Percentiles rank a stretch among this genome's conserved stretches.
Evolutionary conservation across 2,888 invertebrate genomes (phyloP).

Genomic region (Smittia sp.): DNA sequence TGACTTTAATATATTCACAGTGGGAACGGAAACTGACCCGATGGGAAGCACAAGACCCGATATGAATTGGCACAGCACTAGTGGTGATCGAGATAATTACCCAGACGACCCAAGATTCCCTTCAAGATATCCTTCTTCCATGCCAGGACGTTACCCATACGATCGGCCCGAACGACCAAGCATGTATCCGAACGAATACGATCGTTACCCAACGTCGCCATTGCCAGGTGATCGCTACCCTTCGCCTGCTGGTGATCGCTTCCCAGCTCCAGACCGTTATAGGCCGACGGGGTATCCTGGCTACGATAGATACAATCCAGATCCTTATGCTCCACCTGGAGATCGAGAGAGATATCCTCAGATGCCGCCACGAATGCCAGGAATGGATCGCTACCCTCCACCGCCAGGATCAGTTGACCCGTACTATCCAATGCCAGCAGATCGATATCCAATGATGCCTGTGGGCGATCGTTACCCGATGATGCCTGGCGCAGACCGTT

Average conservation of each 20-base stretch:
- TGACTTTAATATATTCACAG: background rate
- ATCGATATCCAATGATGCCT: constrained; percentile 46
- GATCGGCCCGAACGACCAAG: constrained; percentile 54
- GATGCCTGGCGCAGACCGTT: constrained; percentile 49
- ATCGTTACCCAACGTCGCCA: constrained; percentile 50
- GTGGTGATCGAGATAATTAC: constrained; percentile 52
- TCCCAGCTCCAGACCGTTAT: constrained; percentile 50
- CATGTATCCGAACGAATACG: constrained; percentile 46
- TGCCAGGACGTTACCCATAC: constrained; percentile 42
- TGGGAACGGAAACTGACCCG: constrained; percentile 33
- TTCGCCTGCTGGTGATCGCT: constrained; percentile 48
- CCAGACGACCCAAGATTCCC: constrained; percentile 45
- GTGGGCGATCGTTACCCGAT: constrained; percentile 44
- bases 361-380: constrained; percentile 44
- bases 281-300: constrained; percentile 45
- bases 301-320: constrained; percentile 54
- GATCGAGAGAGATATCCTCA: constrained; percentile 48
- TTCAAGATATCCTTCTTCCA: constrained; percentile 44
- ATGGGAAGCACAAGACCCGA: constrained; percentile 37
- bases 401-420: constrained; percentile 44
- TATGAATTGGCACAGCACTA: constrained; percentile 30
- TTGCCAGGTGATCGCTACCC: constrained; percentile 49
- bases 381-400: constrained; percentile 49
- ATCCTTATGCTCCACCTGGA: constrained; percentile 29
- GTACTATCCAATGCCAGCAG: constrained; percentile 42